Base-by-base conservation (phyloP, 2,113 vertebrate species). In the Pitta sordida region DNA sequence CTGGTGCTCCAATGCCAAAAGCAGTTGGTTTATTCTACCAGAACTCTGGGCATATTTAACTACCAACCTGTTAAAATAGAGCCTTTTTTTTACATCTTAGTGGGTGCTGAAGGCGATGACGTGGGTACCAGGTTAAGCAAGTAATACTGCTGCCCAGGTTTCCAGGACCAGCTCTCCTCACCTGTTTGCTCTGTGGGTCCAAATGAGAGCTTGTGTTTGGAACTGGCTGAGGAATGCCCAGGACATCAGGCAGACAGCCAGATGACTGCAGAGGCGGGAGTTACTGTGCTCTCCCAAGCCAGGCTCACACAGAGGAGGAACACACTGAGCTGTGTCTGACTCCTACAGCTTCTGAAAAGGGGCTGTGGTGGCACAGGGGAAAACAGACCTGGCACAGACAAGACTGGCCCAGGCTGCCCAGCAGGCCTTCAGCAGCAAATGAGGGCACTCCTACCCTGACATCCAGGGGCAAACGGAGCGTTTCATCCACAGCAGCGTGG, bases 401-500 rank as follows among this genome's bases (percentile, higher is more conserved):
- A 49, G 52, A 62, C 36, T 41, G 75, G 71, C 79, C 63, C 21
- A 20, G 46, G 15, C 83, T 94, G 77, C 81, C 75, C 71, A 49
- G 86, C 70, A 86, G 96, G 96, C 81, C 92, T 88, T 55, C 80
- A 23, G 48, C n/a, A 94, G 71, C 79, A 8, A 23, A n/a, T 4
- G 9, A 62, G 44, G 64, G 64, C 49, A 43, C 84, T 96, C 93
- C 91, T 92, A 94, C 77, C 69, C 95, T 75, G 74, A 34, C 59
- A 34, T 52, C 73, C 16, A 4, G 81, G 79, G 93, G 88, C 64
- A 94, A 83, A 88, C 41, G 43, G 89, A 95, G 90, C 62, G 78
- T 94, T 91, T 96, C 41, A 55, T 64, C 90, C 89, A 69, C 55
- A 90, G 91, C 95, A 96, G 55, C 16, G 1, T 5, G 86, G 95